Percentiles rank a stretch among this genome's conserved stretches.
Evolutionary conservation across 2,888 invertebrate species (phyloP).

Genomic region (Trissoscelio sp.): DNA sequence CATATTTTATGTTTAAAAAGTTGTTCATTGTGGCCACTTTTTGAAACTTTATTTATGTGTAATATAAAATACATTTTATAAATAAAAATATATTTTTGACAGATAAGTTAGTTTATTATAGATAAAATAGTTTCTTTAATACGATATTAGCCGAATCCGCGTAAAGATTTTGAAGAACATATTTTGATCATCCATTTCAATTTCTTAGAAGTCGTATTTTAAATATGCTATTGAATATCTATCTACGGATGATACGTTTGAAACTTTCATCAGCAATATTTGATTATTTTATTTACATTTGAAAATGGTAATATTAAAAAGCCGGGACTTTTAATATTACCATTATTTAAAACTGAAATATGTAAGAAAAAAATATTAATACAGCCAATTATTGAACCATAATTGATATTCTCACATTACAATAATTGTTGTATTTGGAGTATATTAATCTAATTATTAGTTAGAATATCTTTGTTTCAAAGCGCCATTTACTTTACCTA

Average conservation of each 20-base stretch:
- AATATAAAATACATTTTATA: too few species aligned
- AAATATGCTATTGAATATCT: slow-evolving; percentile 18
- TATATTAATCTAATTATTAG: slow-evolving; percentile 25
- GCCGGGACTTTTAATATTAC: not conserved
- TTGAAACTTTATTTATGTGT: too few species aligned
- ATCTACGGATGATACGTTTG: not conserved
- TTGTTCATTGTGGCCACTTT: too few species aligned
- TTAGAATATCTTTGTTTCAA: slow-evolving; percentile 15
- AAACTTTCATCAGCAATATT: not conserved
- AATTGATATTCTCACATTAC: slow-evolving; percentile 5
- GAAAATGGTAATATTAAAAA: not conserved
- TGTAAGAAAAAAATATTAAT: not conserved
- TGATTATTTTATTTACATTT: slow-evolving; percentile 19
- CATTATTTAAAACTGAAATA: not conserved
- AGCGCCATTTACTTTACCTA: too few species aligned
- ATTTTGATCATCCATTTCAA: slow-evolving; percentile 35
- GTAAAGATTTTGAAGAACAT: slow-evolving; percentile 18
- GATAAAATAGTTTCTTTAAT: not conserved
- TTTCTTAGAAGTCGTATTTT: slow-evolving; percentile 31
- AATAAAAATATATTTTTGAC: too few species aligned
- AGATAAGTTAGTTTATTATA: too few species aligned
- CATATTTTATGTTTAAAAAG: too few species aligned
- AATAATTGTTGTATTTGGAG: slow-evolving; percentile 12
- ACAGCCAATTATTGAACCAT: slow-evolving; percentile 13
- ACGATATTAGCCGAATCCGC: not conserved